These are phyloP conservation scores for Ophion ventricosus DNA, from an alignment of 2,888 invertebrate species.

Conservation along the genomic window DNA sequence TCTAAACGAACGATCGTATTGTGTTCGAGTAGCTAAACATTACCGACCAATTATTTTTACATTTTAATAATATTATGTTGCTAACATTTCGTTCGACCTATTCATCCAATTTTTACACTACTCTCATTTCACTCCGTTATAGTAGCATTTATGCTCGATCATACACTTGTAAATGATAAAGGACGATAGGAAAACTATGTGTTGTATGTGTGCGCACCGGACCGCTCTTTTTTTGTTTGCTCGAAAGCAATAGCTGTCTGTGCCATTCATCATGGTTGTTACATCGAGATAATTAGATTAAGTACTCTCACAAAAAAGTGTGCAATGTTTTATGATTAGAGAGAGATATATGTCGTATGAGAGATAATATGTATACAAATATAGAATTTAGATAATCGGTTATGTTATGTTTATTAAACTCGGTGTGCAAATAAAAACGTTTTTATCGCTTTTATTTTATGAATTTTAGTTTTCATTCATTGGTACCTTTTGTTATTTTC, in stretches of 20 bases:
- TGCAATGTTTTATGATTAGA: slow-evolving; percentile 66
- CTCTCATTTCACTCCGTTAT: slow-evolving; percentile 20
- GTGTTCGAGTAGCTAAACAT: slow-evolving; percentile 40
- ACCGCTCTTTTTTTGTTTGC: slow-evolving; percentile 42
- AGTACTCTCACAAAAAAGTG: slow-evolving; percentile 35
- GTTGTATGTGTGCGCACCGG: slow-evolving; percentile 26
- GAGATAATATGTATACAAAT: background rate
- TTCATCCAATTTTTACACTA: slow-evolving; percentile 34
- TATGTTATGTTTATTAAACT: slow-evolving; percentile 70
- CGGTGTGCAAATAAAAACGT: slow-evolving; percentile 64
- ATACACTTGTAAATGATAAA: slow-evolving; percentile 36
- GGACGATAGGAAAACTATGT: slow-evolving; percentile 25
- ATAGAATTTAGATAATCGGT: slow-evolving; percentile 66
- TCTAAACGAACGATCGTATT: slow-evolving; percentile 9
- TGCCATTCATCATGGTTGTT: slow-evolving; percentile 32
- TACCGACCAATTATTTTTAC: slow-evolving; percentile 61
- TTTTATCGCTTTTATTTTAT: slow-evolving; percentile 67
- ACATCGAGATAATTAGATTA: slow-evolving; percentile 48
- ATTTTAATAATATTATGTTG: slow-evolving; percentile 60
- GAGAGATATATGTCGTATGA: slow-evolving; percentile 41
- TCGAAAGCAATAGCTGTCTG: slow-evolving; percentile 18
- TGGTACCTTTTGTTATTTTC: background rate
- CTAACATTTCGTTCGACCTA: slow-evolving; percentile 34
- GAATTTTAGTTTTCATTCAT: slow-evolving; percentile 10
- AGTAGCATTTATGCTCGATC: slow-evolving; percentile 35